phyloP scores from a whole-genome alignment of 2,888 invertebrate species.

The Microctonus aethiopoides region DNA sequence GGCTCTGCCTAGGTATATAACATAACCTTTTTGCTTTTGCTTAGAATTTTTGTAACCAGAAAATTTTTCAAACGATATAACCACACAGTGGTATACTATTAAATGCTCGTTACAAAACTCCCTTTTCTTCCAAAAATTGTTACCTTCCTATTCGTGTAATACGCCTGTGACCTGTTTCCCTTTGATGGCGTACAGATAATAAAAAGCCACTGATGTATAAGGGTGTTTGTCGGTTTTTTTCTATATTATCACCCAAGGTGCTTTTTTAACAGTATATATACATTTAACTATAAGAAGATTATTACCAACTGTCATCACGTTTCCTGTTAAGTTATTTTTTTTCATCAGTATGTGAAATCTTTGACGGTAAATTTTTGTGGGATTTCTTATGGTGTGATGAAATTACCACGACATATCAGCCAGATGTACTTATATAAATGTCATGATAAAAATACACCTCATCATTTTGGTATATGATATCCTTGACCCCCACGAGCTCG shows the following conservation, averaged over 20 bases:
- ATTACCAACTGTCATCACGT: slow-evolving; percentile 23
- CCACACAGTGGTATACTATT: not conserved
- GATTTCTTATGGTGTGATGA: not conserved
- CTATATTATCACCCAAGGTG: not conserved
- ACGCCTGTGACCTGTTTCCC: slow-evolving; percentile 24
- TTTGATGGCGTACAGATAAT: slow-evolving; percentile 25
- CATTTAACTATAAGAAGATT: not conserved
- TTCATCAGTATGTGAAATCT: not conserved
- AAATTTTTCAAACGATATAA: not conserved
- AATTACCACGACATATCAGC: not conserved
- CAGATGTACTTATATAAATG: not conserved
- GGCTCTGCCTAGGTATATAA: too few relatives aligned
- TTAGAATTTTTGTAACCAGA: not conserved
- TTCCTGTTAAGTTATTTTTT: slow-evolving; percentile 18
- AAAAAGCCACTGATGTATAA: slow-evolving; percentile 15
- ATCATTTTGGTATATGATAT: not conserved
- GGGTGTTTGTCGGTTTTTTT: not conserved
- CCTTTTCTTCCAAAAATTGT: not conserved
- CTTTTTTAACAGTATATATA: not conserved
- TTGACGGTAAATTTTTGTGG: not conserved
- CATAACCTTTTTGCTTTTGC: too few relatives aligned
- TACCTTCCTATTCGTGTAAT: not conserved
- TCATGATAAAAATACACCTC: not conserved
- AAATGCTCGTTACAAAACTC: not conserved
- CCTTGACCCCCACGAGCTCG: not conserved